Evolutionary conservation across 2,888 invertebrate species (phyloP).

Genomic region (Lasioglossum pauxillum): DNA sequence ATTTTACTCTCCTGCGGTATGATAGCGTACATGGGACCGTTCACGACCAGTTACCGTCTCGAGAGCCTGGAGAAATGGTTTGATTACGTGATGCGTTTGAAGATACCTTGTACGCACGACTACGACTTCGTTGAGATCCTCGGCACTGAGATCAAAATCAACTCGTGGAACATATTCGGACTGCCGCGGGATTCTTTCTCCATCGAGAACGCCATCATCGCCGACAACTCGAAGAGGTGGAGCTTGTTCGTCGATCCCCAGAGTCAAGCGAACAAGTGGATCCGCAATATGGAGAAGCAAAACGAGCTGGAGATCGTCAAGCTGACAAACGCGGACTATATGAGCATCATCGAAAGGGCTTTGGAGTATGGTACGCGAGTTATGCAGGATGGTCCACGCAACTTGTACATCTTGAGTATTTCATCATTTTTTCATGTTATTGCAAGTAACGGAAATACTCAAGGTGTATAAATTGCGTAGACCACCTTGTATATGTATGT

Average conservation of each 20-base stretch:
- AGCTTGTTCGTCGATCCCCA: conserved; percentile 89
- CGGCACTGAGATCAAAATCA: conserved; percentile 86
- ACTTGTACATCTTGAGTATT: not conserved
- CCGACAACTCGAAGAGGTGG: conserved; percentile 86
- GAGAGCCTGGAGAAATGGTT: conserved; percentile 84
- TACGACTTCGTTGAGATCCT: conserved; percentile 86
- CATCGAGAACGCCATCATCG: conserved; percentile 88
- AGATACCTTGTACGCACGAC: conserved; percentile 85
- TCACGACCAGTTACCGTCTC: conserved; percentile 83
- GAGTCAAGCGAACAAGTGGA: conserved; percentile 88
- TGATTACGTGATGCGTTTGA: conserved; percentile 81
- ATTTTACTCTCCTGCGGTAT: conserved; percentile 87
- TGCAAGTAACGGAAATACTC: not conserved
- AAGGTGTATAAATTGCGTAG: not conserved
- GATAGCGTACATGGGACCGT: conserved; percentile 88
- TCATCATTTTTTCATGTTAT: not conserved
- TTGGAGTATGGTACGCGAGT: conserved; percentile 52
- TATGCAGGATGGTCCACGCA: not conserved
- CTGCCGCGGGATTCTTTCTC: conserved; percentile 87
- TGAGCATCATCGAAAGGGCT: conserved; percentile 72
- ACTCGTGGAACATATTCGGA: conserved; percentile 87
- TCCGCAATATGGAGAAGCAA: conserved; percentile 86
- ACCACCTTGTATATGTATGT: not conserved
- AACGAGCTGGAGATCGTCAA: conserved; percentile 86
- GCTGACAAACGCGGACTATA: conserved; percentile 85